Base-by-base conservation (phyloP, 2,797 vertebrate genomes). In the Myoxocephalus aenaeus region DNA sequence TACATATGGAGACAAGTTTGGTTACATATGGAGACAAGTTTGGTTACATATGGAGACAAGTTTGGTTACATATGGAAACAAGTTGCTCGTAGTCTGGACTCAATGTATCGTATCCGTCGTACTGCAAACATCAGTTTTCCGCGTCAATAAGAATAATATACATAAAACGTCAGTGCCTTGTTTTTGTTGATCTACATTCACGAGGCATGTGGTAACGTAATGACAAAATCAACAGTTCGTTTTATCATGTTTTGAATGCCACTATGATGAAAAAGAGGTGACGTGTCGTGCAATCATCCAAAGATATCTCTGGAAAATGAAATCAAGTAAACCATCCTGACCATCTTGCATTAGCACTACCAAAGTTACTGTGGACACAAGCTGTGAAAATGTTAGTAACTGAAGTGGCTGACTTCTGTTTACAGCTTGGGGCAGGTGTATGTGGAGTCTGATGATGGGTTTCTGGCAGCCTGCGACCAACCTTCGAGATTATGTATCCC, bases 391-490 rank as follows among this genome's bases (percentile, higher is more conserved):
- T n/a, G 27, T 18, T 34, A 2, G 3, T 75, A 40, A 59, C 14
- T 51, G 4, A 79, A 44, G 25, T 38, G 18, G 29, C 6, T 75
- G 6, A 74, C 14, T 62, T 73, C 6, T 82, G 4, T 77, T 84
- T 44, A 50, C 80, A 86, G 87, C 14, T 69, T 54, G 2, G n/a
- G 7, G n/a, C 44, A 73, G 57, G 50, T 80, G 51, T 70, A 34
- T 42, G 11, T 78, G 36, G 56, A 71, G 12, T 44, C 14, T 66
- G 73, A 87, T 61, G 69, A 96, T 96, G 95, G 91, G 85, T 83
- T 77, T 80, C 73, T 94, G 92, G 90, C 89, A 93, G 74, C 92
- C 92, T 0, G 14, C 91, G 29, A 83, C 87, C 58, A 95, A 93
- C 75, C 77, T 96, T 14, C 93, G 70, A 88, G 86, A 84, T 53